Conservation (phyloP, 2,888 invertebrate species). For the Hesperia comma region DNA sequence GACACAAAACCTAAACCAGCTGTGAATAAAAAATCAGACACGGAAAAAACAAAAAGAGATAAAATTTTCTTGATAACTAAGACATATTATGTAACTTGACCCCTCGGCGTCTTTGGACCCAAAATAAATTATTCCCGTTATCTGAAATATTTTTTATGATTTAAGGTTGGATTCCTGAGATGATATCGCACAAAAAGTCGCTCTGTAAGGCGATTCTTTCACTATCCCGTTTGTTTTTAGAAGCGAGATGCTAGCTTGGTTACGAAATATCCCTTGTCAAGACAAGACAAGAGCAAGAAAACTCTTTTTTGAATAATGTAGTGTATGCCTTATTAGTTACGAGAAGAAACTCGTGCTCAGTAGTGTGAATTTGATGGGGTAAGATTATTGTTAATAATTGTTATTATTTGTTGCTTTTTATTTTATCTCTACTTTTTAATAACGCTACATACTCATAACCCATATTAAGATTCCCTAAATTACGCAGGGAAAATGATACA, state of each 20-base stretch:
- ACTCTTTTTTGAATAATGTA: no score
- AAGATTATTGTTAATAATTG: no score
- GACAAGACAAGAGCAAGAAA: no score
- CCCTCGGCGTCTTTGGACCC: constrained; percentile 10
- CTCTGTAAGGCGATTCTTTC: background rate
- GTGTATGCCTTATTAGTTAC: no score
- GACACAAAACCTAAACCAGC: background rate
- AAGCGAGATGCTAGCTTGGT: background rate
- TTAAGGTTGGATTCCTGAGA: constrained; percentile 27
- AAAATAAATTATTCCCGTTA: constrained; percentile 32
- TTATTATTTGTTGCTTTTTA: no score
- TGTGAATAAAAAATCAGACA: constrained; percentile 6
- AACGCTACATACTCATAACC: no score
- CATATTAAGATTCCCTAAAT: no score
- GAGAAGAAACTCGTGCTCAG: no score
- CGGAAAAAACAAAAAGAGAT: background rate
- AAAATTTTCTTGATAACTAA: constrained; percentile 25
- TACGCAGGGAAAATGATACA: no score
- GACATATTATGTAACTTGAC: constrained; percentile 25
- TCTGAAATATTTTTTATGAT: constrained; percentile 31
- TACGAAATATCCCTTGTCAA: no score
- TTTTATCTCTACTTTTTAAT: no score
- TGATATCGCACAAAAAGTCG: constrained; percentile 25
- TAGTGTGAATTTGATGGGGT: no score
- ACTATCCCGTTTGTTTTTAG: background rate